Base-by-base conservation (phyloP, 2,888 invertebrate species). In the Actias luna region DNA sequence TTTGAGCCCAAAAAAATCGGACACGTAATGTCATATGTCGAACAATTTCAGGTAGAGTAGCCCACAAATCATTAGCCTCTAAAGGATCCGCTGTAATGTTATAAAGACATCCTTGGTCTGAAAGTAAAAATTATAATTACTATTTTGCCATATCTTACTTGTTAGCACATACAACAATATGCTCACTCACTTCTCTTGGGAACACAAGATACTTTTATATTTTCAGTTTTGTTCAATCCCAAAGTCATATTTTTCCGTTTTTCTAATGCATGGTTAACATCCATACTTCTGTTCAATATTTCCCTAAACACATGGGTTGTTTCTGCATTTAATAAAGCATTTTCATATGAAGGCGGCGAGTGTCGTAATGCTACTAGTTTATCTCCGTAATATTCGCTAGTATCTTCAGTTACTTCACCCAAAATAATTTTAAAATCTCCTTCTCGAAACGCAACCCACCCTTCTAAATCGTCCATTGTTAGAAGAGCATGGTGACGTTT, bases 381-480 rank as follows among this genome's bases (percentile, higher is more conserved):
- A 25, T 68, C 67, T 5, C 83, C 80, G 29, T 74, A 75, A 64
- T 79, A 79, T 31, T 62, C 64, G 65, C 81, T 78, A 16, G 64
- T 64, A 10, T 69, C 63, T 42, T 65, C 63, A 3, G 69, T 65
- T 5, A 82, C 67, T 64, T 80, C 70, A 8, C 84, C 84, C 0
- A 86, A 58, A 2, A 86, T 71, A 25, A 85, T 73, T 79, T 85
- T 86, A 25, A 75, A 79, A 64, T 85, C 80, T 4, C 78, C 79
- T 64, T 82, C 75, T 74, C 83, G 82, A 14, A 74, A 77, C 2
- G 85, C 82, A 18, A 79, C 82, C 68, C 87, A 93, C 16, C 87
- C 87, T 5, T 79, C 76, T 33, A 83, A 68, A 62, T 79, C 77
- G 31, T 94, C 94, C 58, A 94, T 92, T 72, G 94, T 94, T 73